phyloP scores from a whole-genome alignment of 1,140 invertebrate species.

The Lasaia peninsularis region DNA sequence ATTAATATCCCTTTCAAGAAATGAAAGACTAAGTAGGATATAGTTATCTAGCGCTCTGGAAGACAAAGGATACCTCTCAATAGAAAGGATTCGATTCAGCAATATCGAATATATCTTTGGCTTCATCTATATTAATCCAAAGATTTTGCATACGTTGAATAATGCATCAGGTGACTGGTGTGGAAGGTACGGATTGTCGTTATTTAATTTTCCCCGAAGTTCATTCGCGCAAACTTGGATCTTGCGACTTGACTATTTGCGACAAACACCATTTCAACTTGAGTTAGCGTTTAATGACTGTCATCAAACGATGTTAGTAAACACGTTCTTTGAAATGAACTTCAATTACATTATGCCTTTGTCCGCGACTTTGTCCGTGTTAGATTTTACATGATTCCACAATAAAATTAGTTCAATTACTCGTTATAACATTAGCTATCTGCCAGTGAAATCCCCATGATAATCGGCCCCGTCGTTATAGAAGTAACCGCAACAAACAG shows the following conservation, averaged over 20 bases:
- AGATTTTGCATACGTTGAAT: constrained; percentile 61
- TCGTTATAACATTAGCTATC: too few species aligned
- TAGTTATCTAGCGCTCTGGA: constrained; percentile 1
- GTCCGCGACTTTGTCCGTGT: not conserved
- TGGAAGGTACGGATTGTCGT: constrained; percentile 49
- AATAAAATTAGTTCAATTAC: too few species aligned
- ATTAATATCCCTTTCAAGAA: not conserved
- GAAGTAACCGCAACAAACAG: too few species aligned
- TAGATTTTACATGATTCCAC: too few species aligned
- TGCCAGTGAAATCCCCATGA: too few species aligned
- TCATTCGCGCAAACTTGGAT: constrained; percentile 17
- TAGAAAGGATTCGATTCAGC: constrained; percentile 34
- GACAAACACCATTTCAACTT: not conserved
- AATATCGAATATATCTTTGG: constrained; percentile 46
- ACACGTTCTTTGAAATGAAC: not conserved
- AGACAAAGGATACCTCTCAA: constrained; percentile 26
- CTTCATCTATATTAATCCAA: constrained; percentile 54
- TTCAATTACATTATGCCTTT: not conserved
- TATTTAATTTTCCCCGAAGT: constrained; percentile 52
- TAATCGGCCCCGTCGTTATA: too few species aligned
- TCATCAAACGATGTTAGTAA: not conserved
- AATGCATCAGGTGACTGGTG: constrained; percentile 48
- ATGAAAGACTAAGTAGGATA: not conserved
- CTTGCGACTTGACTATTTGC: not conserved
- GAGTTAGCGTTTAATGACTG: constrained; percentile 1